phyloP scores from a whole-genome alignment of 1,140 invertebrate genomes.

The Bombus terrestris region DNA sequence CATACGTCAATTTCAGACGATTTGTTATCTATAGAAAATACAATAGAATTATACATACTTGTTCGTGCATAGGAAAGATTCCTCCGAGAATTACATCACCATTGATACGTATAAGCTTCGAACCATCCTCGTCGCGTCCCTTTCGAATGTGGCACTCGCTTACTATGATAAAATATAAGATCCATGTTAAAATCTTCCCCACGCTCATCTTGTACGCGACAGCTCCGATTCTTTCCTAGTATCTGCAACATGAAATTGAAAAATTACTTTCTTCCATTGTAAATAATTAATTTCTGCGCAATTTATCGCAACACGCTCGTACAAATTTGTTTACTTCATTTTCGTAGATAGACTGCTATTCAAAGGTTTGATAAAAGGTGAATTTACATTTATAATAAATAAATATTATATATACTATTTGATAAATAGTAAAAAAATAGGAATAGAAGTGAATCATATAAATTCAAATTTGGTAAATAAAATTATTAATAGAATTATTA shows the following conservation, averaged over 20 bases:
- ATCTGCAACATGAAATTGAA: neutral
- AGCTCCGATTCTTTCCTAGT: neutral
- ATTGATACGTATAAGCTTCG: conserved; percentile 81
- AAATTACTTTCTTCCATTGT: neutral
- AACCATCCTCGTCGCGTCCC: conserved; percentile 70
- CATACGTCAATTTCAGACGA: neutral
- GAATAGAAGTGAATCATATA: no score
- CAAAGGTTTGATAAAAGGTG: no score
- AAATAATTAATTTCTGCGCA: neutral
- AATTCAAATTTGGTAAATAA: no score
- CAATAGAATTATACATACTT: conserved; percentile 73
- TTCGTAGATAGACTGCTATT: no score
- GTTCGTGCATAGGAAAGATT: conserved; percentile 89
- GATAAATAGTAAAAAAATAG: no score
- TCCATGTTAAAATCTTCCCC: conserved; percentile 59
- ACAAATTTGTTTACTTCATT: neutral
- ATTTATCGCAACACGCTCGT: neutral
- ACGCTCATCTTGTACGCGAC: conserved; percentile 59
- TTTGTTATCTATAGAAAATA: neutral
- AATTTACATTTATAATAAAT: no score
- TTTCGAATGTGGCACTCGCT: conserved; percentile 68
- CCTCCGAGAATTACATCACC: conserved; percentile 89
- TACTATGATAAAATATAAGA: conserved; percentile 59
- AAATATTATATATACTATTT: no score
- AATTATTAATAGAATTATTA: no score